Base-by-base conservation (phyloP, 2,113 vertebrate genomes). In the Aythya baeri region DNA sequence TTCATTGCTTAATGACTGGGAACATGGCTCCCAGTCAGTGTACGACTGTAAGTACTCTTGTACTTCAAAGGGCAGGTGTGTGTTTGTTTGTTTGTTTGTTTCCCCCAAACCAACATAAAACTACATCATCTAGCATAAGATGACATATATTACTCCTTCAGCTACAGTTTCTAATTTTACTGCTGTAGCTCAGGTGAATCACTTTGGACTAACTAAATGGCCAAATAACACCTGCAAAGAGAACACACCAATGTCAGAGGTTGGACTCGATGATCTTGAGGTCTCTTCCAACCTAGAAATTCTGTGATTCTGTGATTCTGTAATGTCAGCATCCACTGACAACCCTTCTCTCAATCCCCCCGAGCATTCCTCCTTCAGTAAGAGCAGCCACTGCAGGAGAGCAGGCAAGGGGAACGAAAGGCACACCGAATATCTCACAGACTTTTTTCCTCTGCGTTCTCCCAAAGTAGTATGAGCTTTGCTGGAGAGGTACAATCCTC, bases 321-420 rank as follows among this genome's bases (percentile, higher is more conserved):
- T 36, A 29, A 54, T 21, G 50, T 17, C 44, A n/a, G 41, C 41
- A 7, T 29, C 73, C n/a, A 41, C 2, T 9, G 46, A 17, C 8
- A 32, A 23, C 13, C 54, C 27, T 8, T n/a, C 26, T 18, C 59
- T 46, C 43, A 55, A 5, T 49, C 11, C 34, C 46, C 5, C 58
- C 6, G 4, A 0, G 12, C 49, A 4, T 6, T 43, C 49, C 26
- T 36, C 21, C 32, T 20, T 17, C 2, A 0, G 29, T 3, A 54
- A 38, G 49, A 66, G 65, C 43, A 43, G 78, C 34, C 13, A 67
- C 76, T 72, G 70, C 76, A 63, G 52, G 62, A 27, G n/a, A 52
- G 44, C 25, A 17, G 44, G n/a, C 55, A 65, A 20, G 22, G 32
- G 73, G 20, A 49, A 13, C 22, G 32, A 43, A 55, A 44, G 65